A percentile compares a stretch with the other conserved stretches of the same genome.
phyloP scores from a whole-genome alignment of 2,888 invertebrate genomes.

The Lacanobia wlatinum region DNA sequence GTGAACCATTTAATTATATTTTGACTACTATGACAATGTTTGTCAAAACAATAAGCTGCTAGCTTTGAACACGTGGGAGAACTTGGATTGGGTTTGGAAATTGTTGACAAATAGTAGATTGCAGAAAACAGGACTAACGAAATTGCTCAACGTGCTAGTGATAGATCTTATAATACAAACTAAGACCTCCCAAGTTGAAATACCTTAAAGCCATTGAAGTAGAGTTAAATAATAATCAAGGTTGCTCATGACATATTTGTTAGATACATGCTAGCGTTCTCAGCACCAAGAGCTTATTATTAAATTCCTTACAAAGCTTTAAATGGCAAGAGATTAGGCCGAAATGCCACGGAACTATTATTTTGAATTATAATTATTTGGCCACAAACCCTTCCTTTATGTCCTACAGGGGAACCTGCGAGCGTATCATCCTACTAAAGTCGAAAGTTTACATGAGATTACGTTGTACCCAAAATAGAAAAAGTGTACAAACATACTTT shows the following conservation, averaged over 20 bases:
- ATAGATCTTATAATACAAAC: background rate
- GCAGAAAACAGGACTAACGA: background rate
- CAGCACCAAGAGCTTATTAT: background rate
- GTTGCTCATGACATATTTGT: slow-evolving; percentile 8
- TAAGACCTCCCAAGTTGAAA: slow-evolving; percentile 30
- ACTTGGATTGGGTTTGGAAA: background rate
- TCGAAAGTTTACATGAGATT: slow-evolving; percentile 47
- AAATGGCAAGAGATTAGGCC: slow-evolving; percentile 19
- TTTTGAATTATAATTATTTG: slow-evolving; percentile 43
- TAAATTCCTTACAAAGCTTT: slow-evolving; percentile 16
- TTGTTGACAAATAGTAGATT: background rate
- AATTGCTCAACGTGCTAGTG: background rate
- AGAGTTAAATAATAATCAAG: slow-evolving; percentile 31
- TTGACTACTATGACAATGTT: background rate
- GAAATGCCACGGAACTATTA: slow-evolving; percentile 25
- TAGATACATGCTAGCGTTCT: background rate
- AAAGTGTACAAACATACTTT: slow-evolving; percentile 21
- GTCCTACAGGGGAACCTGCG: slow-evolving; percentile 13
- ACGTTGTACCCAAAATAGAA: slow-evolving; percentile 42
- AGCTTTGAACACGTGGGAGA: background rate
- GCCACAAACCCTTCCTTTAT: slow-evolving; percentile 47
- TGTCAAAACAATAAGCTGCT: background rate
- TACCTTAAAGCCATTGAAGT: slow-evolving; percentile 30
- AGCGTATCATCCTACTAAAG: slow-evolving; percentile 39
- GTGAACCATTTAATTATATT: background rate